Evolutionary conservation across 2,797 vertebrate genomes (phyloP).

Genomic region (Sebastes steindachneri): DNA sequence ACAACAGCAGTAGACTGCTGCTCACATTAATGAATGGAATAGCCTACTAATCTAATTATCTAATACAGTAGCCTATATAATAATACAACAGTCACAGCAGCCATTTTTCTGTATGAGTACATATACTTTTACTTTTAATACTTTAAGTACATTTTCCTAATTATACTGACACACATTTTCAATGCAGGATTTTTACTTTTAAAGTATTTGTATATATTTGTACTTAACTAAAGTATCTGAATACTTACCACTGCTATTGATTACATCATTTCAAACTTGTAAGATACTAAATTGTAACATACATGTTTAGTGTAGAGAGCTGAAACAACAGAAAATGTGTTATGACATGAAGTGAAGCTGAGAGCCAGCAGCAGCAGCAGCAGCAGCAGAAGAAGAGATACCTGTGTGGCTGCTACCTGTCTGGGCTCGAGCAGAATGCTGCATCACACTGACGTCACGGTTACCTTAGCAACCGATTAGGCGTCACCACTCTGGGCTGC

Average conservation of each 20-base stretch:
- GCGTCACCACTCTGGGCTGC: slow-evolving; percentile 63
- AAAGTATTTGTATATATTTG: too few relatives aligned
- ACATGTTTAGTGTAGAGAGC: background rate
- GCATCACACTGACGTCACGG: slow-evolving; percentile 69
- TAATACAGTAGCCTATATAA: background rate
- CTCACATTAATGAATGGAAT: background rate
- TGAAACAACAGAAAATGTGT: background rate
- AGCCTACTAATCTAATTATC: background rate
- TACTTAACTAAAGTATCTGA: background rate
- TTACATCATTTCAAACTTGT: background rate
- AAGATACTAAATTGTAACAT: too few relatives aligned
- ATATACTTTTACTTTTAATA: too few relatives aligned
- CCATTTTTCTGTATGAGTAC: too few relatives aligned
- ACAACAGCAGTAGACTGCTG: background rate
- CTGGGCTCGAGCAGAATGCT: background rate
- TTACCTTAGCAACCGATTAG: slow-evolving; percentile 77
- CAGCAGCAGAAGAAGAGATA: background rate
- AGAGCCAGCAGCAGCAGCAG: background rate
- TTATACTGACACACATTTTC: too few relatives aligned
- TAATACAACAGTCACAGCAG: background rate
- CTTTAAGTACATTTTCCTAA: too few relatives aligned
- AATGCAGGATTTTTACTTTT: too few relatives aligned
- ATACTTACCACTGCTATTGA: background rate
- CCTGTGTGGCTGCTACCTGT: background rate
- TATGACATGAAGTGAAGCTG: background rate